A percentile compares a stretch with the other conserved stretches of the same genome.
These are phyloP conservation scores for Prionace glauca DNA, from an alignment of 2,797 vertebrate genomes.

Conservation along the genomic window DNA sequence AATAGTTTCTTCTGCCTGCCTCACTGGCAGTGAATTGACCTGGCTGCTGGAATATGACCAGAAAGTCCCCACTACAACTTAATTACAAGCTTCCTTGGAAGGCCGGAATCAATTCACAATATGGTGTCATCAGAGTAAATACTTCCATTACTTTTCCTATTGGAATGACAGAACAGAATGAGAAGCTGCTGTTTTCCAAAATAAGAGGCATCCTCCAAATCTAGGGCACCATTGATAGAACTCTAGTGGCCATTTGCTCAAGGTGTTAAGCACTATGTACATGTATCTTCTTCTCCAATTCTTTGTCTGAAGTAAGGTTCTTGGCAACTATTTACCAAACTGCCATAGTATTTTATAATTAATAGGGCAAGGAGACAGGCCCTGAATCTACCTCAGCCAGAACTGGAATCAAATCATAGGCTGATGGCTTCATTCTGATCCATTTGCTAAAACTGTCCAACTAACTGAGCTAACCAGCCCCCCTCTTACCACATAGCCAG, in stretches of 20 bases:
- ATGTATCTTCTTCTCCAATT: neutral
- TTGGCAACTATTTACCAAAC: neutral
- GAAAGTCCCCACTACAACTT: neutral
- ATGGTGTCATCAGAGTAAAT: neutral
- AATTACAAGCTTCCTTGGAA: neutral
- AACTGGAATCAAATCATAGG: neutral
- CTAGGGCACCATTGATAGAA: neutral
- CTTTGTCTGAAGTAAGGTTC: neutral
- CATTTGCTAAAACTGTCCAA: neutral
- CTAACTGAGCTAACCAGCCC: neutral
- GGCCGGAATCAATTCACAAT: neutral
- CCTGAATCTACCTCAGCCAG: neutral
- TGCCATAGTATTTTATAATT: too few species aligned
- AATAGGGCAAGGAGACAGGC: too few species aligned
- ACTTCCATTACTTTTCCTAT: neutral
- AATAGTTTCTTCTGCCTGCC: neutral
- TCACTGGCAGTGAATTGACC: neutral
- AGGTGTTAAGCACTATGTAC: neutral
- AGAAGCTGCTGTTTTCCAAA: neutral
- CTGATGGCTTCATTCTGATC: neutral
- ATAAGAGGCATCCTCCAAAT: neutral
- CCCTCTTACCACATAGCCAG: neutral
- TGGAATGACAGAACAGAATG: neutral
- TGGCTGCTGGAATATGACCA: neutral
- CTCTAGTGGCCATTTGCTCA: neutral